These are phyloP conservation scores for Drosophila grimshawi DNA, from an alignment of 1,140 invertebrate species.

Conservation along the genomic window DNA sequence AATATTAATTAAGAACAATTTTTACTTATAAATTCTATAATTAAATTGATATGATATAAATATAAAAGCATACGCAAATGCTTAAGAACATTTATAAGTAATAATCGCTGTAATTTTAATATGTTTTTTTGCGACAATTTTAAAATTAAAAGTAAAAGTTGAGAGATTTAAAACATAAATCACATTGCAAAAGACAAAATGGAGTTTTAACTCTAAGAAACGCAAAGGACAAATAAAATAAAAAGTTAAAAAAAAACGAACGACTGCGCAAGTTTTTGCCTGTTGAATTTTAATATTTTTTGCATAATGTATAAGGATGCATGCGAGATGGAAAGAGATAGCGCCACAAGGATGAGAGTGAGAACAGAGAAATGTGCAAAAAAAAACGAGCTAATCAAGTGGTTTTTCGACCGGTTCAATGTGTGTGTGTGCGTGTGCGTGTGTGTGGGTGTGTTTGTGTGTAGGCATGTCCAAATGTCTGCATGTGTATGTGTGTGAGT, in stretches of 20 bases:
- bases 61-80: too few relatives aligned
- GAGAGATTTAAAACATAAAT: slow-evolving; percentile 3
- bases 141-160: slow-evolving; percentile 9
- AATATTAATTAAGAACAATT: too few relatives aligned
- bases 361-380: slow-evolving; percentile 40
- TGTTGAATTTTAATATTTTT: slow-evolving; percentile 59
- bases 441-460: slow-evolving; percentile 15
- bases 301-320: not conserved
- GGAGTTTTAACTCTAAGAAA: not conserved
- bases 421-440: slow-evolving; percentile 18
- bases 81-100: too few relatives aligned
- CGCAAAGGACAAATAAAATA: not conserved
- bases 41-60: too few relatives aligned
- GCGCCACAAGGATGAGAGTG: slow-evolving; percentile 14
- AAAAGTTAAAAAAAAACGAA: not conserved
- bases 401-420: slow-evolving; percentile 52
- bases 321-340: slow-evolving; percentile 19
- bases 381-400: slow-evolving; percentile 78
- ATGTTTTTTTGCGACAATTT: not conserved
- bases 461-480: not conserved
- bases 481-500: slow-evolving; percentile 18
- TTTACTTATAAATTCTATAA: too few relatives aligned
- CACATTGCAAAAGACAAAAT: slow-evolving; percentile 4
- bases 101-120: not conserved
- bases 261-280: slow-evolving; percentile 37